phyloP scores from a whole-genome alignment of 1,140 invertebrate species.

The Drosophila setifemur region DNA sequence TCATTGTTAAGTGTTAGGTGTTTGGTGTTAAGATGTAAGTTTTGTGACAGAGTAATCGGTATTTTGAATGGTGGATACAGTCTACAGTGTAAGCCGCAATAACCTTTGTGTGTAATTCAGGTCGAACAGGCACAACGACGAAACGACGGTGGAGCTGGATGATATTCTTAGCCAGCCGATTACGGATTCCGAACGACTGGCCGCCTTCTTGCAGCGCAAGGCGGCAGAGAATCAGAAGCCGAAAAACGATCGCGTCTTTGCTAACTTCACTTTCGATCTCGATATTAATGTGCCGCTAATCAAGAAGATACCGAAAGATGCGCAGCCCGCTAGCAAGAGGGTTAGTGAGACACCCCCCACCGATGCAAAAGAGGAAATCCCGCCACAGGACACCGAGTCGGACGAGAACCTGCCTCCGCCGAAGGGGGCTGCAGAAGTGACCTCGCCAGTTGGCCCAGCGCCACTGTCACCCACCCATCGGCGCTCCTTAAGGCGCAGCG shows the following conservation, averaged over 20 bases:
- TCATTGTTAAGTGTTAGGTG: no score
- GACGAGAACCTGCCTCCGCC: background rate
- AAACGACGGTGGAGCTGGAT: slow-evolving; percentile 22
- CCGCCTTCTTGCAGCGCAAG: slow-evolving; percentile 30
- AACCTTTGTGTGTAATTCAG: background rate
- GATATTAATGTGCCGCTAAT: slow-evolving; percentile 22
- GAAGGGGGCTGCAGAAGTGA: no score
- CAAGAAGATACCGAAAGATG: background rate
- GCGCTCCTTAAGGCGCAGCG: slow-evolving; percentile 11
- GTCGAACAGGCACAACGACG: background rate
- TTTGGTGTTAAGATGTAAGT: no score
- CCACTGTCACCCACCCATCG: background rate
- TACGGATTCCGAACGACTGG: slow-evolving; percentile 3
- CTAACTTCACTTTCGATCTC: slow-evolving; percentile 36
- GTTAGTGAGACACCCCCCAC: background rate
- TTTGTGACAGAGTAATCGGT: no score
- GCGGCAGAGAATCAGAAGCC: background rate
- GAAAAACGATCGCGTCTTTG: background rate
- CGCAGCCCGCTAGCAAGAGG: background rate
- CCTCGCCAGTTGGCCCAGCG: no score
- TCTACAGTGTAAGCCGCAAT: no score
- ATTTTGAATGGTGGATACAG: no score
- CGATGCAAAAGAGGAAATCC: background rate
- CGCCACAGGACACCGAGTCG: background rate
- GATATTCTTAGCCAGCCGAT: slow-evolving; percentile 21